Evolutionary conservation across 1,140 invertebrate genomes (phyloP).

Genomic region (Drosophila repletoides): DNA sequence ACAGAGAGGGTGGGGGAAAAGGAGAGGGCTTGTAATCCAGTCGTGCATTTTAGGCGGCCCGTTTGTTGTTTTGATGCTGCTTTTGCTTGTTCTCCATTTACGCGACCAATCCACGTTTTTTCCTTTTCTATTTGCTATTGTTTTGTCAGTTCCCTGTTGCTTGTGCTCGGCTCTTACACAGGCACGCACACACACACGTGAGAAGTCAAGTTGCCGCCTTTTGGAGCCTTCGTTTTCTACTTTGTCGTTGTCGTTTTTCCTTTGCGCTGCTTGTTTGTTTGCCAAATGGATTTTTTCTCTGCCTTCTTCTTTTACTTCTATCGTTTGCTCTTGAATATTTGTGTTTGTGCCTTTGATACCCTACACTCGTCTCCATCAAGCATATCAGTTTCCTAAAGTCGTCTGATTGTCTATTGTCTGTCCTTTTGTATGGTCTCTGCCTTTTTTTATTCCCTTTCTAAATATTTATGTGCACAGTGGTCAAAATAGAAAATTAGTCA

Average conservation of each 20-base stretch:
- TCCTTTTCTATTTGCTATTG: slow-evolving; percentile 28
- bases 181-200: slow-evolving; percentile 2
- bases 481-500: too few relatives aligned
- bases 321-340: slow-evolving; percentile 43
- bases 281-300: slow-evolving; percentile 53
- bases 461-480: slow-evolving; percentile 6
- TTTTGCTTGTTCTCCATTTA: slow-evolving; percentile 38
- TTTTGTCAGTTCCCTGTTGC: slow-evolving; percentile 46
- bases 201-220: slow-evolving; percentile 48
- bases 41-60: slow-evolving; percentile 46
- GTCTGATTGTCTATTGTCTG: not conserved
- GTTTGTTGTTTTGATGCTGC: slow-evolving; percentile 49
- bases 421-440: not conserved
- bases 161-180: slow-evolving; percentile 1
- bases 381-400: not conserved
- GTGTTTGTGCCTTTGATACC: slow-evolving; percentile 1
- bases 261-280: slow-evolving; percentile 53
- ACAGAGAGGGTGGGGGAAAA: not conserved
- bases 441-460: not conserved
- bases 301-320: slow-evolving; percentile 30
- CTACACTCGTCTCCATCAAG: slow-evolving; percentile 10
- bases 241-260: slow-evolving; percentile 8
- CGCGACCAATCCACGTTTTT: slow-evolving; percentile 54
- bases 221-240: slow-evolving; percentile 44
- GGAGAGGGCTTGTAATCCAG: slow-evolving; percentile 51